These are phyloP conservation scores for Drosophila austrosaltans DNA, from an alignment of 2,888 invertebrate species.

Conservation along the genomic window DNA sequence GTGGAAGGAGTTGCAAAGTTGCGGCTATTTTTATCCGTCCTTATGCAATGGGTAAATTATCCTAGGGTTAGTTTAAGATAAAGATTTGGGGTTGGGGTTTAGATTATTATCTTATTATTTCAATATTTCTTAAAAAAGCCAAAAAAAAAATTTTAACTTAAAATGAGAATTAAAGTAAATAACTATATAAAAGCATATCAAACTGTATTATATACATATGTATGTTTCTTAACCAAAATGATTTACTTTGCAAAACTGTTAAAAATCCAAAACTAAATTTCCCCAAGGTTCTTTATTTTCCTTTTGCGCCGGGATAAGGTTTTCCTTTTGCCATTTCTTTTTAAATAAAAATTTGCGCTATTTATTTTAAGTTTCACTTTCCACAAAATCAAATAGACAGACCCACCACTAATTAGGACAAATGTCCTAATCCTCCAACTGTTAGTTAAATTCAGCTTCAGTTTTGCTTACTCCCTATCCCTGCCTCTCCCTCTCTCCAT, in stretches of 20 bases:
- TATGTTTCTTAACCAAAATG: too few relatives aligned
- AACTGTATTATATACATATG: neutral
- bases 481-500: too few relatives aligned
- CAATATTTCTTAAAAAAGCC: too few relatives aligned
- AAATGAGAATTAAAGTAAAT: too few relatives aligned
- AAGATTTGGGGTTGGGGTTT: neutral
- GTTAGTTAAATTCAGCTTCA: slow-evolving; percentile 16
- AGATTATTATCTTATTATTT: too few relatives aligned
- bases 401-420: slow-evolving; percentile 23
- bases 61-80: neutral
- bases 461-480: neutral
- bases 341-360: slow-evolving; percentile 6
- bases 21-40: too few relatives aligned
- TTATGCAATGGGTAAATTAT: neutral
- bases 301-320: neutral
- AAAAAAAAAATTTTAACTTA: too few relatives aligned
- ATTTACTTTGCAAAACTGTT: too few relatives aligned
- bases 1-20: neutral
- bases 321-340: slow-evolving; percentile 1
- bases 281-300: neutral
- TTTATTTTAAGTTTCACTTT: slow-evolving; percentile 13
- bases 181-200: too few relatives aligned
- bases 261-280: neutral
- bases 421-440: slow-evolving; percentile 19
- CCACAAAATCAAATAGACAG: slow-evolving; percentile 20